Base-by-base conservation (phyloP, 2,113 vertebrate genomes). In the Lynx canadensis region DNA sequence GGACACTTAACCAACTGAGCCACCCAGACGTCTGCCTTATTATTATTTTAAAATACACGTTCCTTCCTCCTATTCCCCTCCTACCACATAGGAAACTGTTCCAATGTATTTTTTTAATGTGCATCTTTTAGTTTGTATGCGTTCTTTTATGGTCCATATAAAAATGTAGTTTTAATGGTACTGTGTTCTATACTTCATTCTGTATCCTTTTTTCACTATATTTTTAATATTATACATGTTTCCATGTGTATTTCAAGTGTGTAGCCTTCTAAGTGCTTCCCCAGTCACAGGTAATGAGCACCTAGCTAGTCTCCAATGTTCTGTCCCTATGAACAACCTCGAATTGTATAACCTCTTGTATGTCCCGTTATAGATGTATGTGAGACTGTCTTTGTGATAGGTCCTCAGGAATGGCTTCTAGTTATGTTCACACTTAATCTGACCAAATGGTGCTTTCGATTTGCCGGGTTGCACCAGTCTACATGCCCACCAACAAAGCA, bases 201-300 rank as follows among this genome's bases (percentile, higher is more conserved):
- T 57, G 1, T n/a, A 45, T 50, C 27, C 79, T 55, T 41, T 71
- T 48, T 15, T 45, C 31, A 78, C 19, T 41, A 0, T 76, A 18
- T 86, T 81, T 94, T 96, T 69, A 85, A 69, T 81, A 55, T 57
- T 60, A 79, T 60, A 52, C 36, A 29, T 68, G n/a, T 88, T 89
- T 19, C 29, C 33, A 27, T 50, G 31, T 78, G 7, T 52, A 7
- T 76, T 55, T 86, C 16, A 88, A 60, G 10, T 65, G 21, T 65
- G 29, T 88, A 33, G 29, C 1, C 31, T 95, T 93, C 36, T 27
- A 76, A 60, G 2, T 76, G 29, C 78, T 94, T 25, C 48, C 7
- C 11, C 7, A 23, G 4, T 18, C 2, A n/a, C 15, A 16, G 15
- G 60, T 45, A 50, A 7, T 25, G 27, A 90, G 16, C 33, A 81